Evolutionary conservation across 35 echinoderm and acorn worm species (phyloP).

Genomic region (Eucidaris tribuloides): DNA sequence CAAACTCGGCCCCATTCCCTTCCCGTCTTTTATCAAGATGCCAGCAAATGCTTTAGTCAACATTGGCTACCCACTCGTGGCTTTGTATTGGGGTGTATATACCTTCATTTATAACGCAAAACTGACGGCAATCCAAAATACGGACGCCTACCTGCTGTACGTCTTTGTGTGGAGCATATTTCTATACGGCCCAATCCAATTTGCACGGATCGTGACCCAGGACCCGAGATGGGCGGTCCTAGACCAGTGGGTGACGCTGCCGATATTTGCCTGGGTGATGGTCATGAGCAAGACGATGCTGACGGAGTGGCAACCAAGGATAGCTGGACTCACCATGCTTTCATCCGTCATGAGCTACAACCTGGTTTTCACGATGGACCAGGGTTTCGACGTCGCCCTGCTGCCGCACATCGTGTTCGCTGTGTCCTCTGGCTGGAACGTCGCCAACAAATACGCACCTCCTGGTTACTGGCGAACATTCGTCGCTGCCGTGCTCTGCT

Average conservation of each 20-base stretch:
- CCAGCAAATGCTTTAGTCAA: constrained; percentile 78
- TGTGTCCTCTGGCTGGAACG: not conserved
- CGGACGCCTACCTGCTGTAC: constrained; percentile 48
- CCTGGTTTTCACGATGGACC: constrained; percentile 42
- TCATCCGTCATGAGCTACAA: constrained; percentile 75
- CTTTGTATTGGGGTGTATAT: constrained; percentile 45
- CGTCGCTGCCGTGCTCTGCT: constrained; percentile 9
- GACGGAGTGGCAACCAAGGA: constrained; percentile 41
- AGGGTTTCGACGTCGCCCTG: constrained; percentile 73
- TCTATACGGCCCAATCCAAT: constrained; percentile 63
- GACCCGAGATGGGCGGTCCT: constrained; percentile 46
- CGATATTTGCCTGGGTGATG: constrained; percentile 76
- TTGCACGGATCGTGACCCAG: constrained; percentile 59
- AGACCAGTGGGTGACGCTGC: constrained; percentile 87
- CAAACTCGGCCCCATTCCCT: constrained; percentile 23
- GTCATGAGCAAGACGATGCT: constrained; percentile 50
- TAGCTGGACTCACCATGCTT: constrained; percentile 28
- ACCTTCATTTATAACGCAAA: constrained; percentile 1
- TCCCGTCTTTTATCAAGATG: constrained; percentile 63
- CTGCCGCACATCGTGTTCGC: constrained; percentile 32
- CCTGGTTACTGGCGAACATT: constrained; percentile 22
- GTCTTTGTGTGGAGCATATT: constrained; percentile 56
- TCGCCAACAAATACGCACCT: constrained; percentile 4
- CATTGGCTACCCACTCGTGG: constrained; percentile 56
- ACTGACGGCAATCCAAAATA: not conserved